phyloP scores from a whole-genome alignment of 2,797 vertebrate species.

The Lophura swinhoii region DNA sequence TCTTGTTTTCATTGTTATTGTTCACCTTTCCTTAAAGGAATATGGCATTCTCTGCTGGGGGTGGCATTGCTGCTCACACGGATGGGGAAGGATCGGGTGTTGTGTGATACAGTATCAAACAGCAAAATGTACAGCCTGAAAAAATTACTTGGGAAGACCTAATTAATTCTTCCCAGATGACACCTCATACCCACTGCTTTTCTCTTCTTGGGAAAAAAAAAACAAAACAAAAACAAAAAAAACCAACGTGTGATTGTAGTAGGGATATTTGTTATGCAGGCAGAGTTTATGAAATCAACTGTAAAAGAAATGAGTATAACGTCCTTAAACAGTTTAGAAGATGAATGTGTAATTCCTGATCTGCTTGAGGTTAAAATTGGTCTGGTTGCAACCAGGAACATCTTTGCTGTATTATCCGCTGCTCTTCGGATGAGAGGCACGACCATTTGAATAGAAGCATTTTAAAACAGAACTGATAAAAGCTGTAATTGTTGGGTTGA shows the following conservation, averaged over 20 bases:
- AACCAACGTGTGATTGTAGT: slow-evolving; percentile 19
- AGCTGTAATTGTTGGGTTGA: slow-evolving; percentile 53
- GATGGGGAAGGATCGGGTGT: slow-evolving; percentile 53
- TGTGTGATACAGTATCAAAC: slow-evolving; percentile 68
- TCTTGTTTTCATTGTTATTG: slow-evolving; percentile 75
- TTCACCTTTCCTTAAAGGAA: slow-evolving; percentile 77
- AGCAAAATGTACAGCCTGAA: slow-evolving; percentile 69
- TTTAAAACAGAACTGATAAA: slow-evolving; percentile 68
- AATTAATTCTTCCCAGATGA: slow-evolving; percentile 62
- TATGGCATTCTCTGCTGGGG: slow-evolving; percentile 67
- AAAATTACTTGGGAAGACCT: slow-evolving; percentile 50
- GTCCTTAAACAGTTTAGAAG: slow-evolving; percentile 64
- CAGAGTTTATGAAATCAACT: slow-evolving; percentile 78
- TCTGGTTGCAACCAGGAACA: slow-evolving; percentile 45
- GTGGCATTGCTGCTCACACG: slow-evolving; percentile 63
- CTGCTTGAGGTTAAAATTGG: slow-evolving; percentile 71
- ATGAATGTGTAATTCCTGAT: slow-evolving; percentile 54
- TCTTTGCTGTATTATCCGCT: slow-evolving; percentile 53
- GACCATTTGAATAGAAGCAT: slow-evolving; percentile 62
- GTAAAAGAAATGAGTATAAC: slow-evolving; percentile 62
- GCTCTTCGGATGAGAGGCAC: slow-evolving; percentile 54
- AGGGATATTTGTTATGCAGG: slow-evolving; percentile 68
- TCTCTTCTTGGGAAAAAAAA: slow-evolving; percentile 23
- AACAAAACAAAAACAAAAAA: slow-evolving; percentile 15
- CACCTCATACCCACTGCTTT: slow-evolving; percentile 28